These are phyloP conservation scores for Sander vitreus DNA, from an alignment of 2,113 vertebrate genomes.

Conservation along the genomic window DNA sequence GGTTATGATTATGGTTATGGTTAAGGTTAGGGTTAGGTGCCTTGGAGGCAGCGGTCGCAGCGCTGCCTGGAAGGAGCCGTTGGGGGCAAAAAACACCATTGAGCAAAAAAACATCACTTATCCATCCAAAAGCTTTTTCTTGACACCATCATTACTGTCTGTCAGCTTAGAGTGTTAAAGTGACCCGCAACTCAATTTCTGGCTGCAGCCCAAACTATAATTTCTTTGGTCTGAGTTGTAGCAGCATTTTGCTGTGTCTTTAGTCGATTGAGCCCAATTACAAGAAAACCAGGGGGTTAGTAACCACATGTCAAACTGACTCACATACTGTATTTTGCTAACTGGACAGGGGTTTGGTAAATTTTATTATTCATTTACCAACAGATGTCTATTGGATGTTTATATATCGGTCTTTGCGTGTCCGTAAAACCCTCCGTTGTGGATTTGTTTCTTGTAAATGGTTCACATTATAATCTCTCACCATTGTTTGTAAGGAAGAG, in stretches of 20 bases:
- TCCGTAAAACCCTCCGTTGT: background rate
- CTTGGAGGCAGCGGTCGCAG: too few relatives aligned
- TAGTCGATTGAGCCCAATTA: background rate
- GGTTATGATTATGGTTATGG: too few relatives aligned
- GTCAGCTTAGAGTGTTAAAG: conserved; percentile 32
- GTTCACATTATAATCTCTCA: background rate
- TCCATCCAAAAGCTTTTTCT: background rate
- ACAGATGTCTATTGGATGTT: background rate
- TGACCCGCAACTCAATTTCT: background rate
- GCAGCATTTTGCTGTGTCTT: background rate
- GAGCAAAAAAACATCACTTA: conserved; percentile 22
- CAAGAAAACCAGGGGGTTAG: background rate
- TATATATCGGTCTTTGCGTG: background rate
- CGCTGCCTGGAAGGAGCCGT: too few relatives aligned
- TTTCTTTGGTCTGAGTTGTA: background rate
- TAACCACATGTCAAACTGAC: background rate
- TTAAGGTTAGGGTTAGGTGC: too few relatives aligned
- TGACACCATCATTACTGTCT: conserved; percentile 22
- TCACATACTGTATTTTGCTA: background rate
- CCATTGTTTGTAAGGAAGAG: background rate
- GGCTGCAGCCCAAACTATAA: background rate
- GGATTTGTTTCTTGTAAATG: background rate
- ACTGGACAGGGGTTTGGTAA: background rate
- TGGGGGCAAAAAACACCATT: too few relatives aligned
- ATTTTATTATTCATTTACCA: background rate